These are phyloP conservation scores for Theocolax elegans DNA, from an alignment of 1,140 invertebrate species.

Conservation along the genomic window DNA sequence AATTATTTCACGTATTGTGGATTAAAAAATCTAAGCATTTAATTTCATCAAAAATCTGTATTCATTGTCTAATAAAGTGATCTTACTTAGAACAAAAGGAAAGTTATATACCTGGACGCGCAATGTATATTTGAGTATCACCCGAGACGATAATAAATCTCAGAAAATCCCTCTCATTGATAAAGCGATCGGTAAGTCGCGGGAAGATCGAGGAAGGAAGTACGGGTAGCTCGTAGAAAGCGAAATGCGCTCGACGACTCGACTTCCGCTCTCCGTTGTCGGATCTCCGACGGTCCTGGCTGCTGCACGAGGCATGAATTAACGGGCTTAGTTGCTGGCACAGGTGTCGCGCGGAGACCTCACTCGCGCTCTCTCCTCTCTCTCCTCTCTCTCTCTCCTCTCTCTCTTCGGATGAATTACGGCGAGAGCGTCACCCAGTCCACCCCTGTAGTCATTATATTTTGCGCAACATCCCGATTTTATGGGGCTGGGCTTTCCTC, in stretches of 20 bases:
- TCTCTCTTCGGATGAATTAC: conserved; percentile 62
- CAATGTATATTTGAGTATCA: too few relatives aligned
- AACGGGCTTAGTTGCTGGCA: conserved; percentile 67
- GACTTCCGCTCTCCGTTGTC: too few relatives aligned
- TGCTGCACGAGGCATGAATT: conserved; percentile 59
- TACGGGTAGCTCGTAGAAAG: too few relatives aligned
- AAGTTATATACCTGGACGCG: too few relatives aligned
- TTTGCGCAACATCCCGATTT: conserved; percentile 68
- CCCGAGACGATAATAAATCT: not conserved
- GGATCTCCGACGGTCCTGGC: too few relatives aligned
- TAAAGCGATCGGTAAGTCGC: not conserved
- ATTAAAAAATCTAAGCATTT: too few relatives aligned
- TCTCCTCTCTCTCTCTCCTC: conserved; percentile 29
- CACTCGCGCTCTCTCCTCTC: not conserved
- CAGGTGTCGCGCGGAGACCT: conserved; percentile 58
- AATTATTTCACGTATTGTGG: too few relatives aligned
- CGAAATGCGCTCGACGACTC: too few relatives aligned
- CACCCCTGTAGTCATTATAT: conserved; percentile 60
- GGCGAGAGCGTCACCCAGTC: conserved; percentile 60
- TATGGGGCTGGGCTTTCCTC: conserved; percentile 57
- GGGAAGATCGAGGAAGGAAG: too few relatives aligned
- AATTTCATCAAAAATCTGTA: too few relatives aligned
- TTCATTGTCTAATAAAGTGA: too few relatives aligned
- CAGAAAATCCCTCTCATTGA: not conserved
- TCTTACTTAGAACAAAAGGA: too few relatives aligned